phyloP scores from a whole-genome alignment of 2,113 vertebrate genomes.

The Hemiscyllium ocellatum region DNA sequence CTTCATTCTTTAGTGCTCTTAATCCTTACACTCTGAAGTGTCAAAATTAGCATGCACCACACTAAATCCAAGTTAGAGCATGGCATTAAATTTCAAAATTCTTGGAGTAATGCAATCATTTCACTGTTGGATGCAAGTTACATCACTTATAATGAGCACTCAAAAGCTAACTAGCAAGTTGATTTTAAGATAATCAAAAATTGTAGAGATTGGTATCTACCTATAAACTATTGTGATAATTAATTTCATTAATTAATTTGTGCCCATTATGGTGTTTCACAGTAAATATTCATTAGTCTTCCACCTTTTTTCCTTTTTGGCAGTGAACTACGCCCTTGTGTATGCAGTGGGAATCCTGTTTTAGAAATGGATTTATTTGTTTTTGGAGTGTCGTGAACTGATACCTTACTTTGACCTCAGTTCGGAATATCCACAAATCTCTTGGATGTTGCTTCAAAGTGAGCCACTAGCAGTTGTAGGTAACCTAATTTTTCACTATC shows the following conservation, averaged over 20 bases:
- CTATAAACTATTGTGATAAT: background rate
- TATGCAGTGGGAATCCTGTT: background rate
- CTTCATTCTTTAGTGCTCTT: conserved; percentile 1
- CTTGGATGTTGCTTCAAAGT: background rate
- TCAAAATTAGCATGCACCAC: background rate
- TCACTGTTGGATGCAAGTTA: conserved; percentile 9
- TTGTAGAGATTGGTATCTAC: background rate
- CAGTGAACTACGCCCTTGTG: background rate
- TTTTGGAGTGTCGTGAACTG: background rate
- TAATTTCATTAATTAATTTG: background rate
- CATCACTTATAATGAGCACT: background rate
- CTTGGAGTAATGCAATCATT: conserved; percentile 21
- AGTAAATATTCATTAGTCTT: background rate
- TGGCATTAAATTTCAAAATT: conserved; percentile 12
- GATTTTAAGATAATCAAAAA: background rate
- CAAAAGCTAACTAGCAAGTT: background rate
- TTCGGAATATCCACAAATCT: background rate
- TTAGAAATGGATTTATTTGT: background rate
- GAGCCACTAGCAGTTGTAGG: background rate
- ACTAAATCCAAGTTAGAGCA: background rate
- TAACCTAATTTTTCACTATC: background rate
- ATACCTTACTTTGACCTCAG: background rate
- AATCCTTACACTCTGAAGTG: conserved; percentile 6
- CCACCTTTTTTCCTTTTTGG: background rate
- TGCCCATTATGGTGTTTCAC: background rate